phyloP scores from a whole-genome alignment of 1,140 invertebrate species.

The Hycleus phaleratus region DNA sequence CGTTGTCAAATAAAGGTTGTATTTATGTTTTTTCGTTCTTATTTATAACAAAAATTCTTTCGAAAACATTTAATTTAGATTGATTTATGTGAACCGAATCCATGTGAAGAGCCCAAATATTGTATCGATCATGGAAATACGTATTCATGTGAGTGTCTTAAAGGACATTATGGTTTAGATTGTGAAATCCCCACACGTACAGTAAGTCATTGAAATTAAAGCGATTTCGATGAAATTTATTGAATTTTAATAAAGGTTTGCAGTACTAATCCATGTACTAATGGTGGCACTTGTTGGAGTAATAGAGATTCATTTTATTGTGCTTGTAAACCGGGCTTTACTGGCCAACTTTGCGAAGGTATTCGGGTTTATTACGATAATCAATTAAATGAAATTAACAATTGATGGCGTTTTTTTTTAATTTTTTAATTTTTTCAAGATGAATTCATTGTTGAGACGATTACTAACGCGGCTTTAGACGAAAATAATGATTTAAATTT shows the following conservation, averaged over 20 bases:
- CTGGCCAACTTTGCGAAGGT: conserved; percentile 71
- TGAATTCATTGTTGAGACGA: conserved; percentile 58
- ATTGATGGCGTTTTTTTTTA: conserved; percentile 1
- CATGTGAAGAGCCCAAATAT: conserved; percentile 54
- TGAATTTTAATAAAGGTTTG: conserved; percentile 49
- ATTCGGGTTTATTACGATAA: conserved; percentile 11
- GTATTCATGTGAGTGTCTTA: conserved; percentile 65
- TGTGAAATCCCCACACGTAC: conserved; percentile 48
- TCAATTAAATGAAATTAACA: no score
- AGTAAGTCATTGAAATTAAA: conserved; percentile 39
- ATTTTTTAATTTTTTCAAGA: conserved; percentile 38
- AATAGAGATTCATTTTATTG: conserved; percentile 68
- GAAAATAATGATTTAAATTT: conserved; percentile 36
- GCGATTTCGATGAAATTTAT: conserved; percentile 10
- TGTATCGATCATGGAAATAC: conserved; percentile 64
- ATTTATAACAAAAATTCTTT: conserved; percentile 1
- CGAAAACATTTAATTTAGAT: conserved; percentile 43
- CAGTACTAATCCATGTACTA: conserved; percentile 65
- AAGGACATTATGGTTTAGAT: conserved; percentile 57
- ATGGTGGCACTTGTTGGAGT: conserved; percentile 69
- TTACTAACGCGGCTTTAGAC: conserved; percentile 43
- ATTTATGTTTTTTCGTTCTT: neutral
- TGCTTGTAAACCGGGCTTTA: conserved; percentile 63
- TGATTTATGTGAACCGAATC: conserved; percentile 62
- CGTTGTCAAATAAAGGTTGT: conserved; percentile 52